Evolutionary conservation across 2,797 vertebrate genomes (phyloP), one percentile per base, ranked within the genome.

Genomic region (Myotis pilosus): DNA sequence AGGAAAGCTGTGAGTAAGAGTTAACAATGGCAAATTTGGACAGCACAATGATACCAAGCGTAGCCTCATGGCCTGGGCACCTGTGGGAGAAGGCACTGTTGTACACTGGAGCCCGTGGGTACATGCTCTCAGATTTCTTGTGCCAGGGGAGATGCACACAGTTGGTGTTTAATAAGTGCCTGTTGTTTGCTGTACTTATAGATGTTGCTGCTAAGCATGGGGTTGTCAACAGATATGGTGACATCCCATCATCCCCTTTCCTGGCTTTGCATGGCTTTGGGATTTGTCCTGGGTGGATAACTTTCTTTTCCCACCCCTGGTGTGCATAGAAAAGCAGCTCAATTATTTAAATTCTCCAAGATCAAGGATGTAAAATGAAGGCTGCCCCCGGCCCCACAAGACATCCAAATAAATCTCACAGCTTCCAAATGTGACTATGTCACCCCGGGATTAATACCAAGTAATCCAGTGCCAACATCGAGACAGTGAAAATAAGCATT

Each of bases 311-410:
- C 84, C 30, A 69, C 84, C 28, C 3, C 88, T 78, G 41, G 71
- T 38, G 57, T 83, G 57, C 12, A 76, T 16, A 82, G 80, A 81
- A 92, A 92, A 91, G 62, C 92, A 89, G 62, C 69, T 90, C 92
- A 89, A 36, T 93, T 94, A 95, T 94, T 97, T 92, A 97, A 96
- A 96, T 96, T 95, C 94, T 71, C 92, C 68, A 82, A 94, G 92
- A 97, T 96, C 95, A 92, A 97, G 94, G 89, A 95, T 91, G 76
- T 83, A 79, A 96, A 95, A 92, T 96, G 94, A 94, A 95, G 94
- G 80, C 94, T 89, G 90, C 92, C 92, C 98, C 97, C 89, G 81
- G 97, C 95, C 96, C 96, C 8, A 69, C 15, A 82, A 96, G 96
- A 79, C 87, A 92, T 92, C 96, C 84, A 96, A 94, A 96, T 95